These are phyloP conservation scores for Drepanosiphum platanoidis DNA, from an alignment of 2,888 invertebrate species.

Conservation along the genomic window DNA sequence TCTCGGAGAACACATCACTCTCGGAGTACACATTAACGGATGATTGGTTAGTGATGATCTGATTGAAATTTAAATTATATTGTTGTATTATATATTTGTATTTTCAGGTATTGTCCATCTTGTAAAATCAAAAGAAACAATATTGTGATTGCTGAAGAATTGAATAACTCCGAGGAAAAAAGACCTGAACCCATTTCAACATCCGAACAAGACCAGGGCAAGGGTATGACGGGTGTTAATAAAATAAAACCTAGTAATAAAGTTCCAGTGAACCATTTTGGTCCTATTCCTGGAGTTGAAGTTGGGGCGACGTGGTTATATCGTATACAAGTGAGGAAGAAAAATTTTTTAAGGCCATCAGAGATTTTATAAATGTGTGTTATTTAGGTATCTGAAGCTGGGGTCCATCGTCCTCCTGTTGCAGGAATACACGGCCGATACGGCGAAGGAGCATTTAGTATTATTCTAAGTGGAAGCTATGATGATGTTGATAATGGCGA, in stretches of 20 bases:
- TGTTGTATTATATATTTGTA: too few relatives aligned
- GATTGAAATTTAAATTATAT: constrained; percentile 24
- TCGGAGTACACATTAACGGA: too few relatives aligned
- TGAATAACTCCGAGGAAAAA: constrained; percentile 73
- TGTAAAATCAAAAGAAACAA: constrained; percentile 80
- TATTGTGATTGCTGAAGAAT: constrained; percentile 79
- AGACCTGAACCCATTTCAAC: constrained; percentile 71
- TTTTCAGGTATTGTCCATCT: constrained; percentile 79
- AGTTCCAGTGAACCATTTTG: constrained; percentile 80
- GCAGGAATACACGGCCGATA: constrained; percentile 86
- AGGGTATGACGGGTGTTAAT: constrained; percentile 87
- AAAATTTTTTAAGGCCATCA: not conserved
- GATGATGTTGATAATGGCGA: constrained; percentile 84
- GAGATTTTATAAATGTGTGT: constrained; percentile 1
- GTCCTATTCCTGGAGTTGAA: constrained; percentile 84
- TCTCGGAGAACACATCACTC: constrained; percentile 76
- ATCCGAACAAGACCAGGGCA: constrained; percentile 77
- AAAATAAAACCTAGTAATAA: constrained; percentile 74
- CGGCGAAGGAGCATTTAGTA: constrained; percentile 81
- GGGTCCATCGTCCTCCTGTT: constrained; percentile 84
- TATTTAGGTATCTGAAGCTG: constrained; percentile 79
- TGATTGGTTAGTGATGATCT: constrained; percentile 70
- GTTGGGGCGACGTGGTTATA: constrained; percentile 86
- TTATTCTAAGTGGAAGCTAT: constrained; percentile 81
- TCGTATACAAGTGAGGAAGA: constrained; percentile 73